Percentiles rank a stretch among this genome's conserved stretches.
Evolutionary conservation across 2,113 vertebrate species (phyloP).

Genomic region (Equus przewalskii): DNA sequence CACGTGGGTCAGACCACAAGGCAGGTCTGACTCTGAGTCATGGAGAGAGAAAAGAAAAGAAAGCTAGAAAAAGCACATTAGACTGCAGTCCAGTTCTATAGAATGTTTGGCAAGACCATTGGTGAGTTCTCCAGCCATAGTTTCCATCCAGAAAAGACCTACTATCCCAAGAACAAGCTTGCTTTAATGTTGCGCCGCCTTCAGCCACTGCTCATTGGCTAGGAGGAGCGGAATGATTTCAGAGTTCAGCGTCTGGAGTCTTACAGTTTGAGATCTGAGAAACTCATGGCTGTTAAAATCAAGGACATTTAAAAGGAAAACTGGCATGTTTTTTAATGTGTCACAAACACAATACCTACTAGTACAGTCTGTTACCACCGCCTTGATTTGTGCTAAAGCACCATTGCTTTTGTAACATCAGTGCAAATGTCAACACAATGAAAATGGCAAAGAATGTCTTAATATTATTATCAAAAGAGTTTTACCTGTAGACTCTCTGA

Average conservation of each 20-base stretch:
- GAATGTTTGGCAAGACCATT: not conserved
- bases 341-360: not conserved
- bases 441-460: not conserved
- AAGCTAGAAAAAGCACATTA: not conserved
- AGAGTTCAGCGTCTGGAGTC: not conserved
- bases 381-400: not conserved
- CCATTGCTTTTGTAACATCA: not conserved
- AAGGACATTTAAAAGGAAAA: not conserved
- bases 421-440: not conserved
- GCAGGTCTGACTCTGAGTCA: not conserved
- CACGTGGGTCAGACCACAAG: not conserved
- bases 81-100: not conserved
- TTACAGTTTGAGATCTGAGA: not conserved
- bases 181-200: not conserved
- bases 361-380: not conserved
- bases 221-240: not conserved
- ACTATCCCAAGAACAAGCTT: too few relatives aligned
- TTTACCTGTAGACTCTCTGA: not conserved
- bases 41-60: not conserved
- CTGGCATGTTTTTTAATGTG: not conserved
- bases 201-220: not conserved
- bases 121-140: not conserved
- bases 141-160: not conserved
- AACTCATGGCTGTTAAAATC: not conserved
- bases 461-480: not conserved